A percentile compares a stretch with the other conserved stretches of the same genome.
Evolutionary conservation across 2,797 vertebrate species (phyloP).

Genomic region (Oryzias dopingdopingensis): DNA sequence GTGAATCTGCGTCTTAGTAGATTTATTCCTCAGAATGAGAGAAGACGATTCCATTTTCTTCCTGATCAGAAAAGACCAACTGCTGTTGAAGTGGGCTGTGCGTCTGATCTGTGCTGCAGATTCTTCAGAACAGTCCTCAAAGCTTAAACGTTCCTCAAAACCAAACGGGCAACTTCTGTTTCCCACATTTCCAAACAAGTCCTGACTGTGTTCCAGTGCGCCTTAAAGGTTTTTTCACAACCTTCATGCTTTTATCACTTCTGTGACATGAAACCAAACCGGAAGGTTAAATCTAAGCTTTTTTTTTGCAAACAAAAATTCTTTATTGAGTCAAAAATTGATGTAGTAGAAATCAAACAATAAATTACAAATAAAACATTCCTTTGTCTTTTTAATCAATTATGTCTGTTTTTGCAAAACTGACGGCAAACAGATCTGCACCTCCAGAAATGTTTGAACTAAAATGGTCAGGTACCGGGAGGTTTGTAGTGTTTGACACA

Average conservation of each 20-base stretch:
- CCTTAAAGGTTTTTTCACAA: neutral
- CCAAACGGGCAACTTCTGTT: neutral
- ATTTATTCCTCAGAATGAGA: neutral
- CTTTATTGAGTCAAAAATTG: neutral
- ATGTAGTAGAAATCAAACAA: neutral
- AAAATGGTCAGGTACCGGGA: constrained; percentile 8
- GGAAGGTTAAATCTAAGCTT: constrained; percentile 29
- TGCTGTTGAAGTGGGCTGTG: neutral
- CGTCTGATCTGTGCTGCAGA: no score
- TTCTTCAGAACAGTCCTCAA: neutral
- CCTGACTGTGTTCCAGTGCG: neutral
- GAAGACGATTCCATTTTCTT: no score
- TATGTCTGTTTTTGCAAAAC: constrained; percentile 29
- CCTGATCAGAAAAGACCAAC: no score
- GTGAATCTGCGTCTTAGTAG: neutral
- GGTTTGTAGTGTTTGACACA: constrained; percentile 15
- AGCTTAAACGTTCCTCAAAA: neutral
- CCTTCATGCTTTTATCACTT: neutral
- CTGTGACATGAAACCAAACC: neutral
- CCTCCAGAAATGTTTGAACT: neutral
- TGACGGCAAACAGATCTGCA: constrained; percentile 18
- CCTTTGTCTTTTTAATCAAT: constrained; percentile 3
- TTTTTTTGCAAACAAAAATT: constrained; percentile 30
- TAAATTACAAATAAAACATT: constrained; percentile 12
- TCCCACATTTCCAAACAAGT: neutral